Conservation (phyloP, 2,113 vertebrate species). For the Catharus fuscescens region DNA sequence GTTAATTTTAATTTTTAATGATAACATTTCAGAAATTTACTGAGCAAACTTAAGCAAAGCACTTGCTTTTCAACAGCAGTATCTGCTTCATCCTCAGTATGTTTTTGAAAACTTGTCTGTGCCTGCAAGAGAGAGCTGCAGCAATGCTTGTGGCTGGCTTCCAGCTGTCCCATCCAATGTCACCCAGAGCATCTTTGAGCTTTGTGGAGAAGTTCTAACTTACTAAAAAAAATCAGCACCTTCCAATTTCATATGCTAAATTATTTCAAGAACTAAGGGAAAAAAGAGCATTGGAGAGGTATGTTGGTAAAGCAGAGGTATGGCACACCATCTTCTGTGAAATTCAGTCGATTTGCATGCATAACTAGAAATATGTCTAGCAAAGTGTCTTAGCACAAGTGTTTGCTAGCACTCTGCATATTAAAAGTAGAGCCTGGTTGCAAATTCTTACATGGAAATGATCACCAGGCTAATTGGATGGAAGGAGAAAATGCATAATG, state of each 20-base stretch:
- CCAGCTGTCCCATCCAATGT: background rate
- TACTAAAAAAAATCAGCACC: background rate
- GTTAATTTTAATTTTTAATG: conserved; percentile 30
- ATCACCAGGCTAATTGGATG: background rate
- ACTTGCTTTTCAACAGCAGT: background rate
- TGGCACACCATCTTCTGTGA: background rate
- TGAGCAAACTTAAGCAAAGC: background rate
- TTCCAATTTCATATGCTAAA: background rate
- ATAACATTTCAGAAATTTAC: background rate
- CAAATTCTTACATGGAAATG: background rate
- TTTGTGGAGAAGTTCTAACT: background rate
- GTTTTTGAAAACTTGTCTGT: background rate
- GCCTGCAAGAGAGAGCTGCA: background rate
- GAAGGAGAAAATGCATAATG: background rate
- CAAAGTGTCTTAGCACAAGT: background rate
- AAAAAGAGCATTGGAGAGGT: background rate
- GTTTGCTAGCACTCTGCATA: background rate
- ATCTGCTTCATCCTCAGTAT: background rate
- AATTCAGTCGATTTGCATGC: background rate
- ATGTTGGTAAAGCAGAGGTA: background rate
- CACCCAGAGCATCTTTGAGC: background rate
- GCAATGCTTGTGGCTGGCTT: background rate
- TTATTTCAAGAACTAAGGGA: background rate
- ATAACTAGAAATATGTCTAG: background rate
- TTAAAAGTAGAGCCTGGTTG: background rate